Conservation (phyloP, 2,113 vertebrate species). For the Mastomys natalensis region DNA sequence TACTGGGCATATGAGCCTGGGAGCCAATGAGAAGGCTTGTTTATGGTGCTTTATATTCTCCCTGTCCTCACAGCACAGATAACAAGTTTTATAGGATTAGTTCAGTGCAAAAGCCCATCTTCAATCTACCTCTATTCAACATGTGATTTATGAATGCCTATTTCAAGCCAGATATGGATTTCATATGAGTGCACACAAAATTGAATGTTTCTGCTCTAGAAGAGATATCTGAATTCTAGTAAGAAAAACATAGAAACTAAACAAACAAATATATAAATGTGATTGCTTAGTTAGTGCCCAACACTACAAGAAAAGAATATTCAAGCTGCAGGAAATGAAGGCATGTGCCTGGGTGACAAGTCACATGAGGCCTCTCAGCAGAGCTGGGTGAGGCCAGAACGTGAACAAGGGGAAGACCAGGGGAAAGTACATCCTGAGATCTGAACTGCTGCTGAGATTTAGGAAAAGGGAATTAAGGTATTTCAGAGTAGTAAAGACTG, state of each 20-base stretch:
- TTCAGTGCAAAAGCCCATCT: neutral
- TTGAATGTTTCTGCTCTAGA: neutral
- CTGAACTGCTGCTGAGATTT: neutral
- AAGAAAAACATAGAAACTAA: neutral
- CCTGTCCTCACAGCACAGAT: neutral
- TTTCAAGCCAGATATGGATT: neutral
- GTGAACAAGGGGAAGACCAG: neutral
- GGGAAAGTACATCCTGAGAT: neutral
- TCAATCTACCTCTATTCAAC: neutral
- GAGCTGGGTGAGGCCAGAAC: neutral
- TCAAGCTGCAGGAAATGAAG: neutral
- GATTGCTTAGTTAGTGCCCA: neutral
- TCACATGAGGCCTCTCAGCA: too few relatives aligned
- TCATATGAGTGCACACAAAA: neutral
- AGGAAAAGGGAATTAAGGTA: neutral
- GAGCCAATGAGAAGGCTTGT: neutral
- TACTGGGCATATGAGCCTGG: neutral
- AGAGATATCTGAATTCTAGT: neutral
- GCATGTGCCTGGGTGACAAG: neutral
- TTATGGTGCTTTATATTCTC: neutral
- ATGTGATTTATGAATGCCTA: neutral
- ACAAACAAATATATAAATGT: neutral
- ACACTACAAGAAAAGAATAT: neutral
- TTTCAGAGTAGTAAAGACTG: neutral
- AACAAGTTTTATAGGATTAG: neutral